Evolutionary conservation across 2,113 vertebrate species (phyloP).

Genomic region (Pluvialis apricaria): DNA sequence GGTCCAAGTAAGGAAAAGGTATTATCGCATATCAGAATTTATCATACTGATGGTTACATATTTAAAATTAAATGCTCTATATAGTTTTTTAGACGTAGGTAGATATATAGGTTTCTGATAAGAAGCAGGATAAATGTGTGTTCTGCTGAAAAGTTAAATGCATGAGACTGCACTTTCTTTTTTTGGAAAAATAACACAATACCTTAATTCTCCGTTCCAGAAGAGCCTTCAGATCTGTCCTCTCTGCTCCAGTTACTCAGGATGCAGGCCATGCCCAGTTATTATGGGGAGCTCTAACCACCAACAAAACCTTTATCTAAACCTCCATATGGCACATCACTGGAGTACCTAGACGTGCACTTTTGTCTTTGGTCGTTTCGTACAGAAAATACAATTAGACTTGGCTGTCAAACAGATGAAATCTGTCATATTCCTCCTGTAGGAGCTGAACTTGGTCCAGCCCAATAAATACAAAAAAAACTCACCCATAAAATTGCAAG

Average conservation of each 20-base stretch:
- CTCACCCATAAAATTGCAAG: slow-evolving; percentile 53
- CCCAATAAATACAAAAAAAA: slow-evolving; percentile 62
- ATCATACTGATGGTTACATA: not conserved
- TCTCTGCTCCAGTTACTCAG: slow-evolving; percentile 19
- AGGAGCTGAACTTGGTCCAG: slow-evolving; percentile 61
- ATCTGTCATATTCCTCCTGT: slow-evolving; percentile 67
- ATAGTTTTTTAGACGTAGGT: not conserved
- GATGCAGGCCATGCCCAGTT: slow-evolving; percentile 1
- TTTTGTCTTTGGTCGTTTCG: slow-evolving; percentile 69
- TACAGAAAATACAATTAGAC: slow-evolving; percentile 69
- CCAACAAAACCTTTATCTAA: slow-evolving; percentile 40
- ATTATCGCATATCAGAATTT: not conserved
- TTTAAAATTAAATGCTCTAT: not conserved
- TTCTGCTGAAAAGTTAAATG: not conserved
- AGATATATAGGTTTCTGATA: not conserved
- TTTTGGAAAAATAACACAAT: not conserved
- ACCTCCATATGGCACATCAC: slow-evolving; percentile 60
- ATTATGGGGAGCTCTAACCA: slow-evolving; percentile 34
- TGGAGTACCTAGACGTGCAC: slow-evolving; percentile 20
- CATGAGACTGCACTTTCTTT: not conserved
- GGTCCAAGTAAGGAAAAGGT: not conserved
- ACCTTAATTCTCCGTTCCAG: slow-evolving; percentile 21
- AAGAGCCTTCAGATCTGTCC: not conserved
- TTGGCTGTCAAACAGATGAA: slow-evolving; percentile 73
- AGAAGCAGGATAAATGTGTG: not conserved